Conservation (phyloP, 2,888 invertebrate genomes). For the Elgonia sp. region DNA sequence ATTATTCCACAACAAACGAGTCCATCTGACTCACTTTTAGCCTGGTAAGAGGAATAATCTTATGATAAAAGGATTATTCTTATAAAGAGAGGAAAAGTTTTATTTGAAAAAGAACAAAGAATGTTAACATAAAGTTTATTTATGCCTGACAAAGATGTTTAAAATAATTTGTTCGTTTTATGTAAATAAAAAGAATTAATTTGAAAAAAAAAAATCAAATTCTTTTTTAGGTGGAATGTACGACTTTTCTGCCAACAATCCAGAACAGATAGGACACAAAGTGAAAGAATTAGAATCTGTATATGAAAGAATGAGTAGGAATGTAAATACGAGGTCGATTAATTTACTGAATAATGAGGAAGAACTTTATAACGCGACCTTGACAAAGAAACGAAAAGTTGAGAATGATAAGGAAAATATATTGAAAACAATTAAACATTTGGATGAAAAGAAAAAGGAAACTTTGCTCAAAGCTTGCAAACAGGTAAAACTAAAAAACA, state of each 20-base stretch:
- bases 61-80: too few species aligned
- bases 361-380: slow-evolving; percentile 92
- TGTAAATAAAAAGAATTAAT: not conserved
- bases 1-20: too few species aligned
- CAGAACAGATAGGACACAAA: slow-evolving; percentile 88
- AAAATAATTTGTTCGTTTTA: too few species aligned
- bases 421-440: slow-evolving; percentile 92
- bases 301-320: slow-evolving; percentile 90
- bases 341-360: slow-evolving; percentile 95
- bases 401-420: slow-evolving; percentile 87
- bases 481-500: slow-evolving; percentile 85
- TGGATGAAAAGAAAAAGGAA: slow-evolving; percentile 96
- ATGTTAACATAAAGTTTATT: too few species aligned
- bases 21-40: too few species aligned
- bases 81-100: too few species aligned
- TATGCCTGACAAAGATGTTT: too few species aligned
- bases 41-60: too few species aligned
- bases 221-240: slow-evolving; percentile 89
- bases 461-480: slow-evolving; percentile 94
- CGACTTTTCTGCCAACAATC: slow-evolving; percentile 90
- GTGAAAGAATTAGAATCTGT: slow-evolving; percentile 89
- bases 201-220: too few species aligned
- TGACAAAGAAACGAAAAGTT: slow-evolving; percentile 88
- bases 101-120: too few species aligned
- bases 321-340: slow-evolving; percentile 94